phyloP scores from a whole-genome alignment of 2,113 vertebrate genomes.

The Parus major region DNA sequence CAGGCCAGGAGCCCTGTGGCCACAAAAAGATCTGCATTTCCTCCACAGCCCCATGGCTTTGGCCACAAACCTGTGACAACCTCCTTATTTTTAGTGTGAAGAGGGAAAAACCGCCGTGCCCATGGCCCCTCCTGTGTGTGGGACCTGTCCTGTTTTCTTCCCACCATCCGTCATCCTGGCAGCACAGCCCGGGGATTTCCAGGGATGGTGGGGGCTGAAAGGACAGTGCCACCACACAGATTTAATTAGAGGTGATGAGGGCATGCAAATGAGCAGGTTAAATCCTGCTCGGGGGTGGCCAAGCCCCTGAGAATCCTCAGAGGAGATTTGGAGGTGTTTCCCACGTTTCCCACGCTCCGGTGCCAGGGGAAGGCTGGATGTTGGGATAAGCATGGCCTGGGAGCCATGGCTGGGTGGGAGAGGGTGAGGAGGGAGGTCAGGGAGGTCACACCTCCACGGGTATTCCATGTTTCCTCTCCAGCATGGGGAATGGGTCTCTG shows the following conservation, averaged over 20 bases:
- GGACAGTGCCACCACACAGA: background rate
- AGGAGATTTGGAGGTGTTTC: background rate
- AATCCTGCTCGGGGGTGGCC: background rate
- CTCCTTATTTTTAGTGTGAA: background rate
- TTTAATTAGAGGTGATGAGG: background rate
- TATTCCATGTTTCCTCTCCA: background rate
- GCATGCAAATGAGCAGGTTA: background rate
- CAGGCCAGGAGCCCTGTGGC: background rate
- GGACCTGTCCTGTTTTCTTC: background rate
- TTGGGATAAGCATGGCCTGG: accelerated
- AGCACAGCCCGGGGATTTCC: background rate
- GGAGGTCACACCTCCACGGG: background rate
- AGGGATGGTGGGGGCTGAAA: background rate
- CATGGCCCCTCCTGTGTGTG: background rate
- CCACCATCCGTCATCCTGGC: background rate
- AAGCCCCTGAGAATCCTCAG: background rate
- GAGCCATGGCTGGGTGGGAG: background rate
- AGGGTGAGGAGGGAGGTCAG: background rate
- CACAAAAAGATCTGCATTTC: background rate
- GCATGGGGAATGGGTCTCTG: background rate
- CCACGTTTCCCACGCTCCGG: accelerated
- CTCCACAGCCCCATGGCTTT: background rate
- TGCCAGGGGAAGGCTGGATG: background rate
- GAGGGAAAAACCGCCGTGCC: background rate
- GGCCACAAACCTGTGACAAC: background rate